Percentiles rank a stretch among this genome's conserved stretches.
These are phyloP conservation scores for Himantopus leucocephalus DNA, from an alignment of 2,113 vertebrate genomes.

Conservation along the genomic window DNA sequence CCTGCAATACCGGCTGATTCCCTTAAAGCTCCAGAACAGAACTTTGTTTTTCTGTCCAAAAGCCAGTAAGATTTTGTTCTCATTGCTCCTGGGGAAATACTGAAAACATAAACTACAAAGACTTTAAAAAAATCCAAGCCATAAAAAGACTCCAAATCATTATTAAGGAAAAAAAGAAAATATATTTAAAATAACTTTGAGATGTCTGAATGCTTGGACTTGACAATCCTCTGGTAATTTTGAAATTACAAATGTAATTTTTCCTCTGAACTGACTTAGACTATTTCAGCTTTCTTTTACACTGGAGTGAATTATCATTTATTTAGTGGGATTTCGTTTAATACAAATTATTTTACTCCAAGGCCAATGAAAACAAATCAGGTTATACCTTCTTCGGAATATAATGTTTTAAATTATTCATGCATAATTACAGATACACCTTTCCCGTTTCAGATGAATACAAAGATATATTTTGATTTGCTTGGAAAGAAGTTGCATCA, in stretches of 20 bases:
- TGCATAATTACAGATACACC: neutral
- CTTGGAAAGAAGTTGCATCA: neutral
- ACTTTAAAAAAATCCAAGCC: neutral
- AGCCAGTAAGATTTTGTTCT: neutral
- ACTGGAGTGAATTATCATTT: neutral
- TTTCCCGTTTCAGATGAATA: neutral
- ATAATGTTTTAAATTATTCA: neutral
- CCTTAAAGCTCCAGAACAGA: neutral
- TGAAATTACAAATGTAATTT: neutral
- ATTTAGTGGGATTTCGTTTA: neutral
- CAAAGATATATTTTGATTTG: neutral
- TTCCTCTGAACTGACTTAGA: neutral
- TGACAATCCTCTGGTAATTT: neutral
- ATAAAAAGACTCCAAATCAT: neutral
- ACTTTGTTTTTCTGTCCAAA: neutral
- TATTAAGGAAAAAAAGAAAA: neutral
- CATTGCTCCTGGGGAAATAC: neutral
- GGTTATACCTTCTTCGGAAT: neutral
- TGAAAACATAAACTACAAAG: neutral
- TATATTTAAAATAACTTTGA: neutral
- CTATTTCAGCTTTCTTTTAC: neutral
- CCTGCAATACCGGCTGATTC: fast-evolving
- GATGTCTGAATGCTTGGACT: neutral
- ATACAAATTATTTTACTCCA: neutral
- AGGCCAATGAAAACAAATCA: neutral